phyloP scores from a whole-genome alignment of 2,113 vertebrate genomes.

The Apodemus speciosus region DNA sequence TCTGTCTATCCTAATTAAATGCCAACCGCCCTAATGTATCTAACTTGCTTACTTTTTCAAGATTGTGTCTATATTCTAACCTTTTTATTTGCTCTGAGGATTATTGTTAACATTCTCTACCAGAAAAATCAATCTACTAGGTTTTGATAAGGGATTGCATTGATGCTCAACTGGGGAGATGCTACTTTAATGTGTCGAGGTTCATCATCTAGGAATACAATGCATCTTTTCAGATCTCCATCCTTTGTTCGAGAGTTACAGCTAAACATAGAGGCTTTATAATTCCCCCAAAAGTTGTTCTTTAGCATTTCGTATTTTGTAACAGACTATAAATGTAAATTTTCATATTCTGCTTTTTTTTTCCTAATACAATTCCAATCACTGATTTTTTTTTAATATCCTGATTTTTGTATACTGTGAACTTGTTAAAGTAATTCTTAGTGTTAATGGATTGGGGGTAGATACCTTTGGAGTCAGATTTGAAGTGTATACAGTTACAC shows the following conservation, averaged over 20 bases:
- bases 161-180: neutral
- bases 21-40: neutral
- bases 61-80: neutral
- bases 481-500: neutral
- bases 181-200: neutral
- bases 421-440: neutral
- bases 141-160: neutral
- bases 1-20: neutral
- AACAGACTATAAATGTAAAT: neutral
- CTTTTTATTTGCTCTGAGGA: constrained; percentile 12
- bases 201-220: neutral
- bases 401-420: neutral
- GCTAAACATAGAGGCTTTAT: neutral
- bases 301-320: neutral
- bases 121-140: neutral
- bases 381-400: neutral
- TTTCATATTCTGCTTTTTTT: constrained; percentile 19
- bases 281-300: neutral
- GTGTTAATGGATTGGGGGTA: neutral
- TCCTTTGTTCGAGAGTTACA: neutral
- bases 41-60: neutral
- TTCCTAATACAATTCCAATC: neutral
- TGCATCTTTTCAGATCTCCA: neutral
- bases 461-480: neutral
- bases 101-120: neutral